phyloP scores from a whole-genome alignment of 2,888 invertebrate species.

The Pycnomerus fuliginosus region DNA sequence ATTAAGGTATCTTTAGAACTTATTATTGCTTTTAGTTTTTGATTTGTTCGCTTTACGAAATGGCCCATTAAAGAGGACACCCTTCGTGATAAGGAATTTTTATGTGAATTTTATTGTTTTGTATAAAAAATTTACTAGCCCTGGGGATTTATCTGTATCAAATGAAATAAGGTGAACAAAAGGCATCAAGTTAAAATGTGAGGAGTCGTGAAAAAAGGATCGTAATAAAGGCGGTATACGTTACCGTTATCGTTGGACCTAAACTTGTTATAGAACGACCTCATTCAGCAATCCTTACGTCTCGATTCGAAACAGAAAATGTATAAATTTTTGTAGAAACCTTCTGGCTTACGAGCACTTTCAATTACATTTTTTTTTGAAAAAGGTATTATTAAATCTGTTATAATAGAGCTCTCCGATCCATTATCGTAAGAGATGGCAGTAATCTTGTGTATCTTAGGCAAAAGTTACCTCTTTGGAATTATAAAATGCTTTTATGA shows the following conservation, averaged over 20 bases:
- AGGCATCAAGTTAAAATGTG: conserved; percentile 6
- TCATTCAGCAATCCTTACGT: no score
- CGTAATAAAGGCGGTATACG: conserved; percentile 3
- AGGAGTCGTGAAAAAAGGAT: conserved; percentile 5
- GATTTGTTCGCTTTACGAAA: conserved; percentile 7
- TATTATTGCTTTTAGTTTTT: conserved; percentile 29
- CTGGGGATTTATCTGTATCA: conserved; percentile 6
- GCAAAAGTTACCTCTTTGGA: no score
- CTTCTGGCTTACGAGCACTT: no score
- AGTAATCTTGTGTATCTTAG: no score
- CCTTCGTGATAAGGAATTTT: conserved; percentile 4
- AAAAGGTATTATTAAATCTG: no score
- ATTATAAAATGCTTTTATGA: no score
- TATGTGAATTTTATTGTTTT: conserved; percentile 8
- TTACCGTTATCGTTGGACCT: conserved; percentile 7
- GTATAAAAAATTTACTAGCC: conserved; percentile 7
- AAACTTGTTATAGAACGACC: not conserved
- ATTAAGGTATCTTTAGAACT: conserved; percentile 33
- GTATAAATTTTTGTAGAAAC: no score
- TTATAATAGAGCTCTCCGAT: no score
- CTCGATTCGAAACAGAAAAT: no score
- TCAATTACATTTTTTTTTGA: no score
- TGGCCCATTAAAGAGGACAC: conserved; percentile 4
- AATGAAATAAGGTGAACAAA: conserved; percentile 10
- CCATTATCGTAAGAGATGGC: no score